phyloP scores from a whole-genome alignment of 2,113 vertebrate genomes.

The Plotosus lineatus region DNA sequence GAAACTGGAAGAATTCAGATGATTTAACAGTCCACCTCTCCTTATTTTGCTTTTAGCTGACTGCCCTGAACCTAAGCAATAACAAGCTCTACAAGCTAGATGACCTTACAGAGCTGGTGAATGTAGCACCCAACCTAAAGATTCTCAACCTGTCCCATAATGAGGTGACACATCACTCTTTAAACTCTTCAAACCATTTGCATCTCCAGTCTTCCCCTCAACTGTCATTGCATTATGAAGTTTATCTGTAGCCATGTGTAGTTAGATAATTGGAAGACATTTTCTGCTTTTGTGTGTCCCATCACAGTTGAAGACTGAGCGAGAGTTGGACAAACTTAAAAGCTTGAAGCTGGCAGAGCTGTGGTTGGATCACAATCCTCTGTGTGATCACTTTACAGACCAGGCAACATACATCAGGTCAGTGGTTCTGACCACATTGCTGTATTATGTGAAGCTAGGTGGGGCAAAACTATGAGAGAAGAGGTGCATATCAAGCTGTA shows the following conservation, averaged over 20 bases:
- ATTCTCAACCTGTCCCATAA: conserved; percentile 85
- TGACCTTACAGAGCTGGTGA: conserved; percentile 74
- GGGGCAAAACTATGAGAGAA: background rate
- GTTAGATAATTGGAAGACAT: background rate
- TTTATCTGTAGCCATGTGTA: background rate
- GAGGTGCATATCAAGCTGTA: background rate
- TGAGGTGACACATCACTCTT: conserved; percentile 68
- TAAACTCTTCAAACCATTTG: background rate
- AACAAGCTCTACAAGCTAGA: conserved; percentile 83
- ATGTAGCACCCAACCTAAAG: conserved; percentile 80
- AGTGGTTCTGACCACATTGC: conserved; percentile 57
- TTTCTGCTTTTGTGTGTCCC: background rate
- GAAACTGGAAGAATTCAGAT: background rate
- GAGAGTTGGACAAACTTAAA: conserved; percentile 86
- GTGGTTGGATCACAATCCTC: conserved; percentile 82
- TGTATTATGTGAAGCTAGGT: background rate
- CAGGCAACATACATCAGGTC: conserved; percentile 87
- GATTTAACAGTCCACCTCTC: conserved; percentile 13
- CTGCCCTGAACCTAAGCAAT: conserved; percentile 81
- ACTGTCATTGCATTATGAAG: background rate
- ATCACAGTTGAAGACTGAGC: conserved; percentile 79
- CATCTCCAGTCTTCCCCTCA: background rate
- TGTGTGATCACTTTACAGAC: conserved; percentile 82
- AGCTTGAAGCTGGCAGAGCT: conserved; percentile 84
- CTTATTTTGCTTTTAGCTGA: conserved; percentile 66